Evolutionary conservation across 2,113 vertebrate genomes (phyloP).

Genomic region (Callipepla californica): DNA sequence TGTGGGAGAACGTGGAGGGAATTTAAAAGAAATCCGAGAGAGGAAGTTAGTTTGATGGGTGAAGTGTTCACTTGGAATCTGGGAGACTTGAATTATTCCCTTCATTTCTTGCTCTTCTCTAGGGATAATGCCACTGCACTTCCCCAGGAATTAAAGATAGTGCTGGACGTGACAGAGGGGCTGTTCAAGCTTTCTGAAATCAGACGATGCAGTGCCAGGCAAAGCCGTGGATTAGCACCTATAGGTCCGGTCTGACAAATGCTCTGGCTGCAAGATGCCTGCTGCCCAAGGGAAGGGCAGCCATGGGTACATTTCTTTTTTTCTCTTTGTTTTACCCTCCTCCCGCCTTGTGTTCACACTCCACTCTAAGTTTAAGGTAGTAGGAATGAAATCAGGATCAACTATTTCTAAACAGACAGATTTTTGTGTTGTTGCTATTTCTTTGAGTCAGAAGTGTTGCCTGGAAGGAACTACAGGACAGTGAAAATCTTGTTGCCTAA

Average conservation of each 20-base stretch:
- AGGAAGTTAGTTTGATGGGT: background rate
- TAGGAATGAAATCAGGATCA: background rate
- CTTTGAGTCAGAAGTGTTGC: background rate
- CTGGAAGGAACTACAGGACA: background rate
- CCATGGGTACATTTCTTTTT: background rate
- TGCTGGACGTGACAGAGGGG: background rate
- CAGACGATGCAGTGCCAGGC: background rate
- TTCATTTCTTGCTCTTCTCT: background rate
- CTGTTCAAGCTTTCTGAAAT: background rate
- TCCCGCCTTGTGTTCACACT: background rate
- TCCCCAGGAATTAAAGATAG: background rate
- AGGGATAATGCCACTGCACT: background rate
- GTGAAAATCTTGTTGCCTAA: accelerated
- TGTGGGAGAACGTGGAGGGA: background rate
- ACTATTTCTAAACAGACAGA: background rate
- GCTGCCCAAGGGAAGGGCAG: background rate
- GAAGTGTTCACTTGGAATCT: background rate
- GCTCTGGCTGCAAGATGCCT: background rate
- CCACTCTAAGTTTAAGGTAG: background rate
- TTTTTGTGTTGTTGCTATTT: background rate
- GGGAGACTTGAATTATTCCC: background rate
- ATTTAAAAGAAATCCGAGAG: constrained; percentile 16
- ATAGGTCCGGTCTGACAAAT: background rate
- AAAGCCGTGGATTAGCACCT: background rate
- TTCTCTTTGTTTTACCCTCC: background rate